Percentiles rank a stretch among this genome's conserved stretches.
phyloP scores from a whole-genome alignment of 2,797 vertebrate genomes.

The Tenualosa thibaudeaui region DNA sequence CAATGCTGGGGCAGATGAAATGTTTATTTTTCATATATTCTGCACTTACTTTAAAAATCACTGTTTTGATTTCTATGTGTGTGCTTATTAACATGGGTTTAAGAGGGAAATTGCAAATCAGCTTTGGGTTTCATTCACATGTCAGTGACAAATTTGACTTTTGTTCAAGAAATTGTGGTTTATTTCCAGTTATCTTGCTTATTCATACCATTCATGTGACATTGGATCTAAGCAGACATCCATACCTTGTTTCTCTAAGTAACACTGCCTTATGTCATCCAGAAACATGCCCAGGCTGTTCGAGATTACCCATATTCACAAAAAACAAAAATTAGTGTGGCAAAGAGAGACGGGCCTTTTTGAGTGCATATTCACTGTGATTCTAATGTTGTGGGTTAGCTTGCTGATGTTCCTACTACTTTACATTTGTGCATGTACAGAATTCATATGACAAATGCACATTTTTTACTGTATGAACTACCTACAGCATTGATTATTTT shows the following conservation, averaged over 20 bases:
- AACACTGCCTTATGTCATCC: constrained; percentile 63
- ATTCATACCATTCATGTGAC: constrained; percentile 22
- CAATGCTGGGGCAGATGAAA: constrained; percentile 43
- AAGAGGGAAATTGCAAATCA: constrained; percentile 42
- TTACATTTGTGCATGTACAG: constrained; percentile 45
- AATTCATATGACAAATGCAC: constrained; percentile 39
- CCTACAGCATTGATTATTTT: constrained; percentile 36
- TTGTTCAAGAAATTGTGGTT: background rate
- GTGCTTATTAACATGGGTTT: constrained; percentile 20
- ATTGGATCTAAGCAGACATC: constrained; percentile 10
- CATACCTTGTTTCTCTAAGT: constrained; percentile 35
- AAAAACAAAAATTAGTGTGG: constrained; percentile 31
- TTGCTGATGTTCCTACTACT: constrained; percentile 32
- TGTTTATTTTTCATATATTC: constrained; percentile 61
- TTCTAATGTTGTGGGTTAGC: constrained; percentile 52
- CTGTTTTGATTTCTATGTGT: constrained; percentile 57
- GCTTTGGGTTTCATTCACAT: constrained; percentile 40
- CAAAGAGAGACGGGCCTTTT: constrained; percentile 44
- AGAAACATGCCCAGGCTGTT: constrained; percentile 51
- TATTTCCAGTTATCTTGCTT: constrained; percentile 12
- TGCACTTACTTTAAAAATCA: constrained; percentile 70
- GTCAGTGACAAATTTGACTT: background rate
- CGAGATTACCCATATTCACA: constrained; percentile 42
- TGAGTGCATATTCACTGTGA: constrained; percentile 63
- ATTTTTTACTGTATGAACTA: constrained; percentile 37